Conservation (phyloP, 92 coral and sea anemone species). For the Phenganax stokvisi region DNA sequence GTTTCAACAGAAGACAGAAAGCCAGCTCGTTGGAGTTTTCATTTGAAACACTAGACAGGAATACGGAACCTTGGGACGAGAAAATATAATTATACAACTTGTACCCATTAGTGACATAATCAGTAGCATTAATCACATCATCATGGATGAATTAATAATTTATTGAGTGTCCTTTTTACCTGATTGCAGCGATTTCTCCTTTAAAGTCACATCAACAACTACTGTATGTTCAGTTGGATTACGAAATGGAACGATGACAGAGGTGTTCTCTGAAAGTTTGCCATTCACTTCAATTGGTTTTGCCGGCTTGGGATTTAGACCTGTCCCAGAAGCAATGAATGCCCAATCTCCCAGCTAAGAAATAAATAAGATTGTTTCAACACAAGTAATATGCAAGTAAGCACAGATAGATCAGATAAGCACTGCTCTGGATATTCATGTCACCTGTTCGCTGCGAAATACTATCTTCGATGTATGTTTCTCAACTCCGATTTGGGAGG, state of each 20-base stretch:
- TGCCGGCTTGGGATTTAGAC: slow-evolving; percentile 77
- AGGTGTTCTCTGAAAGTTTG: slow-evolving; percentile 85
- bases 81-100: background rate
- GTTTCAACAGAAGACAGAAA: slow-evolving; percentile 88
- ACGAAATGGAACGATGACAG: slow-evolving; percentile 76
- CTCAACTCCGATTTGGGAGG: slow-evolving; percentile 74
- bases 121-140: too few relatives aligned
- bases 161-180: background rate
- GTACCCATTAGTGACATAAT: too few relatives aligned
- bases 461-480: slow-evolving; percentile 78
- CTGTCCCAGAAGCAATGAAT: slow-evolving; percentile 85
- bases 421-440: background rate
- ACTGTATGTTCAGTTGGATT: slow-evolving; percentile 92
- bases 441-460: slow-evolving; percentile 85
- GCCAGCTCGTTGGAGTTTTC: slow-evolving; percentile 65
- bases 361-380: background rate
- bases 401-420: background rate
- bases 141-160: background rate
- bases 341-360: slow-evolving; percentile 86
- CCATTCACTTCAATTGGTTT: slow-evolving; percentile 78
- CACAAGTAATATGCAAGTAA: background rate
- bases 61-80: slow-evolving; percentile 55
- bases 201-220: slow-evolving; percentile 76
- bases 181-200: slow-evolving; percentile 62
- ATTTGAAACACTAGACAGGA: slow-evolving; percentile 53